phyloP scores from a whole-genome alignment of 30 jellyfish, hydroid and myxozoan species.

The Rhopilema esculentum region DNA sequence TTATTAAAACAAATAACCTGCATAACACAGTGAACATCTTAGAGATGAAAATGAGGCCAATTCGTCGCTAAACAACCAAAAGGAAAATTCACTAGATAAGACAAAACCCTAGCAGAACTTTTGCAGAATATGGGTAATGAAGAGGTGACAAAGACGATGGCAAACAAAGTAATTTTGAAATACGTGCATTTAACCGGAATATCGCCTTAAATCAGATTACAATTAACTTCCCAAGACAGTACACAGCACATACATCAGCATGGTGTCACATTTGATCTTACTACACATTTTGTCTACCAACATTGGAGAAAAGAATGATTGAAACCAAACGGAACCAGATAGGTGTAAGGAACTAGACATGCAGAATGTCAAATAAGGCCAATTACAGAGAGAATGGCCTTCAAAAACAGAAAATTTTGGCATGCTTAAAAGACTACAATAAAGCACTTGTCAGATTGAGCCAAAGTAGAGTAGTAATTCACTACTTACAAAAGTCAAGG shows the following conservation, averaged over 20 bases:
- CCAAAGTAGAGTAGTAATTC: too few species aligned
- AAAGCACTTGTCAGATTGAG: too few species aligned
- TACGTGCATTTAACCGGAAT: slow-evolving; percentile 22
- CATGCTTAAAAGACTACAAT: too few species aligned
- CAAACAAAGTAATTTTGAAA: slow-evolving; percentile 11
- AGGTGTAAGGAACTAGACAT: too few species aligned
- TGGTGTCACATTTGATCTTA: neutral
- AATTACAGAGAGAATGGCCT: too few species aligned
- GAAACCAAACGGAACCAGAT: too few species aligned
- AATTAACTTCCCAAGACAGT: slow-evolving; percentile 12
- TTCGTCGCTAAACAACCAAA: slow-evolving; percentile 4
- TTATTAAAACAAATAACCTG: too few species aligned
- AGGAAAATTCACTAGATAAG: slow-evolving; percentile 12
- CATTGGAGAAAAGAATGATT: too few species aligned
- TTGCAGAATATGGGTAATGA: slow-evolving; percentile 17
- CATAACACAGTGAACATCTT: slow-evolving; percentile 29
- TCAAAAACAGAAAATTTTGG: too few species aligned
- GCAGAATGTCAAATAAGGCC: too few species aligned
- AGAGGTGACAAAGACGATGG: neutral
- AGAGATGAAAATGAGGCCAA: slow-evolving; percentile 37
- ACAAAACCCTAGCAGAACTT: slow-evolving; percentile 17
- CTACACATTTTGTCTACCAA: neutral
- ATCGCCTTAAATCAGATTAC: slow-evolving; percentile 3
- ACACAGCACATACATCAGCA: neutral
- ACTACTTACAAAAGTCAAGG: too few species aligned